Evolutionary conservation across 1,140 invertebrate species (phyloP).

Genomic region (Oreohelix idahoensis): DNA sequence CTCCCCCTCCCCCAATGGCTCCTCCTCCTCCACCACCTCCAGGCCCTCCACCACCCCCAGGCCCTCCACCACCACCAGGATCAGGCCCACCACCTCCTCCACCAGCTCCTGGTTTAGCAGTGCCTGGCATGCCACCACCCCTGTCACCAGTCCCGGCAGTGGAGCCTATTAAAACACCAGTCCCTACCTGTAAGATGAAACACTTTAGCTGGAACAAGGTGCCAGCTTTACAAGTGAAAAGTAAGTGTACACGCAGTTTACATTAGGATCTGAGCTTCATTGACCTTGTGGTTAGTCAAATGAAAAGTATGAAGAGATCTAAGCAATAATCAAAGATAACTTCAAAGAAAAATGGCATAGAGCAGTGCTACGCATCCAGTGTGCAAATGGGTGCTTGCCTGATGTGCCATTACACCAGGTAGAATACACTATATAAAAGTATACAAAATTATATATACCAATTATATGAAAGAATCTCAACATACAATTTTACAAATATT

Average conservation of each 20-base stretch:
- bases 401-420: no score
- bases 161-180: constrained; percentile 61
- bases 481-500: no score
- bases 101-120: constrained; percentile 10
- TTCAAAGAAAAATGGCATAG: no score
- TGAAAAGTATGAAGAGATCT: no score
- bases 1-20: constrained; percentile 35
- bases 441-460: no score
- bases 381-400: no score
- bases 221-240: constrained; percentile 50
- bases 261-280: no score
- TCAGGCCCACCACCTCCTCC: constrained; percentile 41
- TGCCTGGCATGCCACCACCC: constrained; percentile 43
- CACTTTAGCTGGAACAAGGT: constrained; percentile 70
- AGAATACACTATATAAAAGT: no score
- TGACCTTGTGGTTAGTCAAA: no score
- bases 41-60: constrained; percentile 52
- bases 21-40: constrained; percentile 70
- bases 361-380: no score
- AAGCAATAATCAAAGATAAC: no score
- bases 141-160: constrained; percentile 41
- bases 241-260: constrained; percentile 52
- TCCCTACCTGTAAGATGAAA: constrained; percentile 69
- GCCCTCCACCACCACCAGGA: background rate
- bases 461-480: no score